Evolutionary conservation across 2,888 invertebrate species (phyloP).

Genomic region (Drosophila maculinotata): DNA sequence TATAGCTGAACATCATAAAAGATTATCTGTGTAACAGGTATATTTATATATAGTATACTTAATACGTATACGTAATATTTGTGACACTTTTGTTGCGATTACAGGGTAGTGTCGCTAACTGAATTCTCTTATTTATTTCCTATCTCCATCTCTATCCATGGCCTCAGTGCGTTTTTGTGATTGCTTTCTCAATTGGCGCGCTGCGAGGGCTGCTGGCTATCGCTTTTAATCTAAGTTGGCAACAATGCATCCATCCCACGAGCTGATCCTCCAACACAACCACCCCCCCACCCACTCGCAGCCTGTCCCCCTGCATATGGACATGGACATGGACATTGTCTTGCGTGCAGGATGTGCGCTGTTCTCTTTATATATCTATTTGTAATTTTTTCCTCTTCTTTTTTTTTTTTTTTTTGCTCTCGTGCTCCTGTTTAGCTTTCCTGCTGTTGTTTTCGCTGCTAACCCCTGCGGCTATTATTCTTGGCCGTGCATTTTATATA

Average conservation of each 20-base stretch:
- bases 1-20: no score
- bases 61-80: neutral
- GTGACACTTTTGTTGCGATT: no score
- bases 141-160: constrained; percentile 18
- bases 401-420: constrained; percentile 3
- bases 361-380: constrained; percentile 47
- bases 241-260: constrained; percentile 54
- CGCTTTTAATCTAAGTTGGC: constrained; percentile 72
- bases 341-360: constrained; percentile 36
- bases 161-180: constrained; percentile 55
- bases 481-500: constrained; percentile 49
- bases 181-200: constrained; percentile 72
- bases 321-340: constrained; percentile 32
- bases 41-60: no score
- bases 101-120: constrained; percentile 15
- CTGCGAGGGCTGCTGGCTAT: constrained; percentile 61
- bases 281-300: neutral
- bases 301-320: neutral
- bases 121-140: constrained; percentile 10
- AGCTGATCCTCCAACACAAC: constrained; percentile 6
- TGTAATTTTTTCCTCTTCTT: constrained; percentile 26
- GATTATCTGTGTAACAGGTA: no score
- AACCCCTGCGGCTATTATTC: constrained; percentile 55
- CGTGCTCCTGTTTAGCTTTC: constrained; percentile 17
- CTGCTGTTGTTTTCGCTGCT: constrained; percentile 32